phyloP scores from a whole-genome alignment of 92 coral and sea anemone species.

The Paragorgia papillata region DNA sequence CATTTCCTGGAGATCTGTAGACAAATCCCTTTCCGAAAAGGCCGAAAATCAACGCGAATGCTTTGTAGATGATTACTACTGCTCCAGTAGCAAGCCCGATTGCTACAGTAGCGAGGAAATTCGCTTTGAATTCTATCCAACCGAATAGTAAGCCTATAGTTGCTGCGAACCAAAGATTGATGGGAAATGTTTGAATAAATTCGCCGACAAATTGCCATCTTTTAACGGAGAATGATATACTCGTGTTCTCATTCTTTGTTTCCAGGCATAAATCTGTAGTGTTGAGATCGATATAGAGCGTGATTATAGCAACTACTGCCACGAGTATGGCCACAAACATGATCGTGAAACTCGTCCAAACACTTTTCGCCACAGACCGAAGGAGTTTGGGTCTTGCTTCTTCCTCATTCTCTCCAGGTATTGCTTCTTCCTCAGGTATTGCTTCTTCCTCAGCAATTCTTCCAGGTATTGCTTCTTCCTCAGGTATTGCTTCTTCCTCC shows the following conservation, averaged over 20 bases:
- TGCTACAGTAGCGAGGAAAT: not conserved
- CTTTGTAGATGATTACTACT: not conserved
- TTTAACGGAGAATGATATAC: not conserved
- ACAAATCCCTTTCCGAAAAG: not conserved
- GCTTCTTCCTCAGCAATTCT: too few species aligned
- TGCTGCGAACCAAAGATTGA: not conserved
- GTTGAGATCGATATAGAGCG: not conserved
- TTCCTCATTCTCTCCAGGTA: too few species aligned
- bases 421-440: too few species aligned
- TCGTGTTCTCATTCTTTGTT: not conserved
- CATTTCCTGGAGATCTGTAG: not conserved
- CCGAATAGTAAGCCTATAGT: not conserved
- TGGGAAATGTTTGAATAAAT: not conserved
- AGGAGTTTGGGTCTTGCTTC: too few species aligned
- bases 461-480: too few species aligned
- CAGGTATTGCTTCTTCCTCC: too few species aligned
- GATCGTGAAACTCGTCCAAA: not conserved
- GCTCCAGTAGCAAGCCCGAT: not conserved
- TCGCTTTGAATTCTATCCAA: not conserved
- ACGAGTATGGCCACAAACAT: not conserved
- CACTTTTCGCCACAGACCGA: not conserved
- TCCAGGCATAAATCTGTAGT: not conserved
- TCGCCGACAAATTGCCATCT: not conserved
- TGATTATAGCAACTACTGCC: not conserved
- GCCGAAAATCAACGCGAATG: not conserved